These are phyloP conservation scores for Bufotes viridis DNA, from an alignment of 2,797 vertebrate genomes.

Conservation along the genomic window DNA sequence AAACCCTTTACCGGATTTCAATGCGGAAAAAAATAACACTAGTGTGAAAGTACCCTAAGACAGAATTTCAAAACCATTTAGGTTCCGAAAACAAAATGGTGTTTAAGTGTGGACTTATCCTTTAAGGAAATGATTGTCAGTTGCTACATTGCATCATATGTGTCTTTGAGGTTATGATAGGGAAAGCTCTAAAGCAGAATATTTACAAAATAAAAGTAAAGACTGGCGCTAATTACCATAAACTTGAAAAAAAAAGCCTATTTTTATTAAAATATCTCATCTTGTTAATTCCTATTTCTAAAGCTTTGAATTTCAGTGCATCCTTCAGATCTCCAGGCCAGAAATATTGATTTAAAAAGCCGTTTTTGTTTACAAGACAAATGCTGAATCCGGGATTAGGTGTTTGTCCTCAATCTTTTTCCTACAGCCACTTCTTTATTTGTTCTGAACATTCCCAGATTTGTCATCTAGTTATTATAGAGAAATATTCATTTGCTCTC, in stretches of 20 bases:
- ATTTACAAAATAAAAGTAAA: slow-evolving; percentile 1
- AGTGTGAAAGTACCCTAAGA: too few relatives aligned
- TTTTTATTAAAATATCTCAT: slow-evolving; percentile 37
- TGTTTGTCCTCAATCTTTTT: slow-evolving; percentile 46
- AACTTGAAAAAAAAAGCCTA: slow-evolving; percentile 14
- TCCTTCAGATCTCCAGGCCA: slow-evolving; percentile 51
- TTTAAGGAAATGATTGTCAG: not conserved
- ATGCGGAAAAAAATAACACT: too few relatives aligned
- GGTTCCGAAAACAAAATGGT: not conserved
- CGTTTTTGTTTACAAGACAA: slow-evolving; percentile 52
- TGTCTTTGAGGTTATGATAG: not conserved
- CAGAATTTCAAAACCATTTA: not conserved
- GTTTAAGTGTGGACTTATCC: not conserved
- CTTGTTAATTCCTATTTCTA: slow-evolving; percentile 39
- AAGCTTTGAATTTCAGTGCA: slow-evolving; percentile 23
- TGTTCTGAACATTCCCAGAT: not conserved
- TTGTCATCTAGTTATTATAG: not conserved
- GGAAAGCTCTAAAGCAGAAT: not conserved
- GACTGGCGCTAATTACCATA: slow-evolving; percentile 5
- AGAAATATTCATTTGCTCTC: not conserved
- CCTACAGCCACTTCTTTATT: slow-evolving; percentile 23
- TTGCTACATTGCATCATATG: not conserved
- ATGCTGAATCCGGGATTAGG: slow-evolving; percentile 49
- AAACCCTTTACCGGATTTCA: too few relatives aligned
- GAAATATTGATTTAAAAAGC: slow-evolving; percentile 53